A percentile compares a stretch with the other conserved stretches of the same genome.
Conservation (phyloP, 1,140 invertebrate species). For the Nixonia krombeini region DNA sequence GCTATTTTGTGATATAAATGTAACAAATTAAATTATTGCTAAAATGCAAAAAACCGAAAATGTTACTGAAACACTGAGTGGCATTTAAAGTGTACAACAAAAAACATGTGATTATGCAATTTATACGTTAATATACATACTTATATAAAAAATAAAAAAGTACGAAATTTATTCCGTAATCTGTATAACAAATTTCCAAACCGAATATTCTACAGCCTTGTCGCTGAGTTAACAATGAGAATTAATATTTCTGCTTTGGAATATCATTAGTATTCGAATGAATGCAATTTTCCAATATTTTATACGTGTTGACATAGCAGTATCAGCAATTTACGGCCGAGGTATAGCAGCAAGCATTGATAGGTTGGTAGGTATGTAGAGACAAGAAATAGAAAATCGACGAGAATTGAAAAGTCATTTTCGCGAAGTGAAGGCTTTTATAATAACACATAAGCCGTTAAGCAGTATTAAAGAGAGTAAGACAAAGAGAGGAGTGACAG, state of each 20-base stretch:
- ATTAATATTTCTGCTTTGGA: conserved; percentile 21
- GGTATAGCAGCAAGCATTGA: conserved; percentile 71
- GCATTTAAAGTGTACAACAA: no score
- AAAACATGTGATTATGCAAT: no score
- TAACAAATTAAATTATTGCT: no score
- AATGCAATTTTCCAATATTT: conserved; percentile 59
- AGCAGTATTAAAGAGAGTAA: conserved; percentile 42
- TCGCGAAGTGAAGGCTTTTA: conserved; percentile 51
- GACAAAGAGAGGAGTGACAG: conserved; percentile 38
- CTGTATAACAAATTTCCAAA: no score
- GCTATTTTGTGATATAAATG: no score
- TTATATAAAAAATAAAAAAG: no score
- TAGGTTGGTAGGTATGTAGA: conserved; percentile 61
- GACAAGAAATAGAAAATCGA: conserved; percentile 51
- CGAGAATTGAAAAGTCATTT: conserved; percentile 41
- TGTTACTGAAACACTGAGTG: no score
- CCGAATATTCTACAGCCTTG: no score
- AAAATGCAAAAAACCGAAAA: no score
- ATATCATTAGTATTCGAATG: conserved; percentile 57
- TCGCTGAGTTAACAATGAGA: no score
- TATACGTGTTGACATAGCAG: conserved; percentile 63
- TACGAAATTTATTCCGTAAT: no score
- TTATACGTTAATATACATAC: no score
- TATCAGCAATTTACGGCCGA: conserved; percentile 68
- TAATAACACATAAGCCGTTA: conserved; percentile 49